Percentiles rank a stretch among this genome's conserved stretches.
Conservation (phyloP, 2,113 vertebrate genomes). For the Grantiella picta region DNA sequence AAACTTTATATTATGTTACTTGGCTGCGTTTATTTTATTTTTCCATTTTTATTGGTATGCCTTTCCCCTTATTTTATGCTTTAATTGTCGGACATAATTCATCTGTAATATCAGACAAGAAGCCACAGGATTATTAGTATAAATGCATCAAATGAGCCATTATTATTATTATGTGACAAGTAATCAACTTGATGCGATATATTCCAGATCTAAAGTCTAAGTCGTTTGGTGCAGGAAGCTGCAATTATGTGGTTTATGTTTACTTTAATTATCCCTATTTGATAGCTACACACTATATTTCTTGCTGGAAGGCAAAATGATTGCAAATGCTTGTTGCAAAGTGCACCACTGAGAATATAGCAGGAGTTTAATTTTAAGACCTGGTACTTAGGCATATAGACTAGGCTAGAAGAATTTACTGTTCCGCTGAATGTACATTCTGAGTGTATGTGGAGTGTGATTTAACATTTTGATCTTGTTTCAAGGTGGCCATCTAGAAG, state of each 20-base stretch:
- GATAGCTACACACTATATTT: neutral
- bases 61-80: neutral
- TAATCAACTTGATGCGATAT: neutral
- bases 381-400: neutral
- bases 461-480: neutral
- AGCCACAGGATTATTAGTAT: neutral
- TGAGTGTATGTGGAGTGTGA: neutral
- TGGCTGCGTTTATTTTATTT: neutral
- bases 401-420: neutral
- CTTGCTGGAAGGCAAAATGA: neutral
- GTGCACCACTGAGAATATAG: neutral
- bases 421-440: neutral
- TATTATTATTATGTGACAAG: neutral
- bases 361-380: slow-evolving; percentile 7
- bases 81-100: neutral
- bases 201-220: neutral
- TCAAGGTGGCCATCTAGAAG: neutral
- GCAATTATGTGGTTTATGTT: neutral
- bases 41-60: neutral
- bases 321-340: neutral
- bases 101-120: neutral
- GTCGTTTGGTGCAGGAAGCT: neutral
- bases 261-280: slow-evolving; percentile 18
- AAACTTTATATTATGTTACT: neutral
- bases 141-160: neutral